Base-by-base conservation (phyloP, 2,797 vertebrate genomes). In the Eremophila alpestris region DNA sequence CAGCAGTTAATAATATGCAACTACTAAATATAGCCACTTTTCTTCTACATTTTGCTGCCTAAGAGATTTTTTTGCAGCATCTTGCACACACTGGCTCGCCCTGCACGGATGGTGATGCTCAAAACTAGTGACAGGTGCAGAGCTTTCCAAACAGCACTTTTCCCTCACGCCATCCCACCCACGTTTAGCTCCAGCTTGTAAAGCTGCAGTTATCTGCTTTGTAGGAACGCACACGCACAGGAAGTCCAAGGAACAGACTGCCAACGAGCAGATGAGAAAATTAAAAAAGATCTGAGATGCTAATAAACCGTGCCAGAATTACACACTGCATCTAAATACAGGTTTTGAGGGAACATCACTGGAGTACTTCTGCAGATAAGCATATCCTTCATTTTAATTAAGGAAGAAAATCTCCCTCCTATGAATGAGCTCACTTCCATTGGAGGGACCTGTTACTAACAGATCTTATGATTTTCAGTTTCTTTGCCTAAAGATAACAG, bases 221-320 rank as follows among this genome's bases (percentile, higher is more conserved):
- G 59, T 40, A 46, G 48, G 78, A 89, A 89, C 3, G 40, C 91
- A 94, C 77, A 90, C 4, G 48, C 83, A 89, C 82, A 90, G 87
- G 65, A 94, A 94, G 76, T 19, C 63, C 87, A 30, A 15, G 81
- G 93, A 93, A 71, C 81, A 81, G 75, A 27, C 65, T 89, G 89
- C 82, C 91, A 92, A 85, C 62, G n/a, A 75, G 51, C 62, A 63
- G 69, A 86, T 15, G 55, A 87, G 69, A 93, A 83, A 77, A 83
- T 48, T 48, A 41, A 89, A 75, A 83, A 67, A 71, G 49, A 73
- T 74, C 71, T 8, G 54, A 91, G 60, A 77, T 1, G 30, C 69
- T 78, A 60, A 75, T 45, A 67, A 81, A 26, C 29, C 5, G 0
- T 41, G 56, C 71, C 78, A 86, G 82, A 91, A 89, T 73, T 45